phyloP scores from a whole-genome alignment of 2,797 vertebrate species.

The Melanotaenia nigrans region DNA sequence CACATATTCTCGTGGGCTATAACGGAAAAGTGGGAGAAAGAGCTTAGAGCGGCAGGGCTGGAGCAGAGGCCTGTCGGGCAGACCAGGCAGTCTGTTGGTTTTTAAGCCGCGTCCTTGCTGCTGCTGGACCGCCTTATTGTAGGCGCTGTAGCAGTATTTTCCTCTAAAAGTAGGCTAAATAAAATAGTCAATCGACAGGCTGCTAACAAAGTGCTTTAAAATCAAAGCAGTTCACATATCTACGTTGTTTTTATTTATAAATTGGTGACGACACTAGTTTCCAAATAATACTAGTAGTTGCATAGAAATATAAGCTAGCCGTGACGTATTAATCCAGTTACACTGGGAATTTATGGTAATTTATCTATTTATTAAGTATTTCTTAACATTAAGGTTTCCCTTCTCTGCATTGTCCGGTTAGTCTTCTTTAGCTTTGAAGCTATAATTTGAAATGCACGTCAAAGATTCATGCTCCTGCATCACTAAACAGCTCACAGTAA shows the following conservation, averaged over 20 bases:
- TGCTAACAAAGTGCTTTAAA: not conserved
- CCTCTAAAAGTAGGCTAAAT: not conserved
- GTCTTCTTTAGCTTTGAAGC: not conserved
- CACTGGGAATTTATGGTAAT: not conserved
- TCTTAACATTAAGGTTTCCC: slow-evolving; percentile 18
- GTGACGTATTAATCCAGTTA: not conserved
- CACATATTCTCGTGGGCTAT: slow-evolving; percentile 3
- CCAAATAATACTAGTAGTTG: not conserved
- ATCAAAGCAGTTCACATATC: not conserved
- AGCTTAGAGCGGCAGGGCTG: slow-evolving; percentile 39
- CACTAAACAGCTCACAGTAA: slow-evolving; percentile 19
- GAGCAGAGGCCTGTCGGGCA: slow-evolving; percentile 55
- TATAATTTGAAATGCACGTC: slow-evolving; percentile 53
- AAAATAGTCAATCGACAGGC: not conserved
- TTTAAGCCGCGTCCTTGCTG: slow-evolving; percentile 18
- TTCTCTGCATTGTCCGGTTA: not conserved
- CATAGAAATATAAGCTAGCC: not conserved
- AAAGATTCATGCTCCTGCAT: slow-evolving; percentile 49
- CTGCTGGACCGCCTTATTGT: not conserved
- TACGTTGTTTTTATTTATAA: not conserved
- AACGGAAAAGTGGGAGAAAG: slow-evolving; percentile 6
- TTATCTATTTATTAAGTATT: not conserved
- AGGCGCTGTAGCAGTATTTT: not conserved
- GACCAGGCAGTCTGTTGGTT: slow-evolving; percentile 53
- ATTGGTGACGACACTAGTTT: not conserved